phyloP scores from a whole-genome alignment of 2,113 vertebrate genomes.

The Nicator chloris region DNA sequence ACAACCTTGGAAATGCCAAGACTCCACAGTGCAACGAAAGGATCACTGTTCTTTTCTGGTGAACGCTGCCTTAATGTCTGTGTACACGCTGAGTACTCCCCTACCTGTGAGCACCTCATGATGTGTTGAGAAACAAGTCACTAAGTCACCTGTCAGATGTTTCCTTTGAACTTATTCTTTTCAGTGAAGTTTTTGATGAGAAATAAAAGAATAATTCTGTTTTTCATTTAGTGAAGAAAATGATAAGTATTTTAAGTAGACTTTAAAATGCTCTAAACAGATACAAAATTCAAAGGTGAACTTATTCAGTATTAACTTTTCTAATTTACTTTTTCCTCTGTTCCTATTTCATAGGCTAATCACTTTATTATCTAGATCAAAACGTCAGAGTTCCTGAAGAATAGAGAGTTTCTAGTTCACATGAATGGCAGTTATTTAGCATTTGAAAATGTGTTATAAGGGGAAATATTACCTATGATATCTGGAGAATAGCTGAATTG shows the following conservation, averaged over 20 bases:
- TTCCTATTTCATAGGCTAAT: not conserved
- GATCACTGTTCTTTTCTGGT: not conserved
- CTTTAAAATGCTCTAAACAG: not conserved
- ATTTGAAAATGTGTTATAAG: not conserved
- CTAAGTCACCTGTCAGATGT: not conserved
- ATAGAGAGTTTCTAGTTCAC: not conserved
- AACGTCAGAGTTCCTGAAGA: not conserved
- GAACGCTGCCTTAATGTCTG: not conserved
- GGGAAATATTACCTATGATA: not conserved
- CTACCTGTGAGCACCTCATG: not conserved
- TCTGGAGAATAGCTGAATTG: not conserved
- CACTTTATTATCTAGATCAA: not conserved
- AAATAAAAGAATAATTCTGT: not conserved
- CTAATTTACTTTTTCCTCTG: not conserved
- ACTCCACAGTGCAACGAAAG: not conserved
- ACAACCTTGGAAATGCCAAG: not conserved
- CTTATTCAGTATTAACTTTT: not conserved
- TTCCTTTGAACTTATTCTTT: not conserved
- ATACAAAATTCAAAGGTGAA: not conserved
- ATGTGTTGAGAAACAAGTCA: not conserved
- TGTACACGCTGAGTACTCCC: fast-evolving
- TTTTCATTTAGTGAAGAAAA: not conserved
- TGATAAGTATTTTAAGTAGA: not conserved
- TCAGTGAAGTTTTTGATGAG: not conserved
- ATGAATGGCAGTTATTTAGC: not conserved